Conservation (phyloP, 2,113 vertebrate genomes). For the Catharus fuscescens region DNA sequence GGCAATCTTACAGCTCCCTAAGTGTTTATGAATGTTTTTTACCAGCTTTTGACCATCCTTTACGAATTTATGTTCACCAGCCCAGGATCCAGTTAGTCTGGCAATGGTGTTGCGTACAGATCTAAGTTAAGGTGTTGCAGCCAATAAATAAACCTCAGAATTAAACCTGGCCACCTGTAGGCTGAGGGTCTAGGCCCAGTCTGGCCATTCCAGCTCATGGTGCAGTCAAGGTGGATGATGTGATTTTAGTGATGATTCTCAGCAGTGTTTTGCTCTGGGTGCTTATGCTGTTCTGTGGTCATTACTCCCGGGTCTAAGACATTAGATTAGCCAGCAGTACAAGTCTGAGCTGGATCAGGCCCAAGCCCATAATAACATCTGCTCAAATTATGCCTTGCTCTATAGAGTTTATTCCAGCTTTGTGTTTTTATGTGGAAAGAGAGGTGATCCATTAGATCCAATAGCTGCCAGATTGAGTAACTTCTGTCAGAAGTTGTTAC, state of each 20-base stretch:
- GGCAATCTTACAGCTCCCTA: neutral
- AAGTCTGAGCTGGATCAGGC: neutral
- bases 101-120: neutral
- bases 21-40: neutral
- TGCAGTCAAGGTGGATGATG: neutral
- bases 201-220: too few species aligned
- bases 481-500: neutral
- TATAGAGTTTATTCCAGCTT: neutral
- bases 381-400: accelerated
- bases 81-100: neutral
- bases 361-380: neutral
- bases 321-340: neutral
- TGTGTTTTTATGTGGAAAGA: neutral
- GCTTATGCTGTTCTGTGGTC: neutral
- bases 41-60: neutral
- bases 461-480: neutral
- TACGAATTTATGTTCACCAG: neutral
- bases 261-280: neutral
- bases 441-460: neutral
- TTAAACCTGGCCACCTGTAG: neutral
- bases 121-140: neutral
- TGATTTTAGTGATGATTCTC: accelerated
- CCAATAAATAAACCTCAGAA: neutral
- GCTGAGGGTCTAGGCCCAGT: neutral
- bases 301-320: neutral